A percentile compares a stretch with the other conserved stretches of the same genome.
Conservation (phyloP, 2,797 vertebrate species). For the Pseudomugil tenellus region DNA sequence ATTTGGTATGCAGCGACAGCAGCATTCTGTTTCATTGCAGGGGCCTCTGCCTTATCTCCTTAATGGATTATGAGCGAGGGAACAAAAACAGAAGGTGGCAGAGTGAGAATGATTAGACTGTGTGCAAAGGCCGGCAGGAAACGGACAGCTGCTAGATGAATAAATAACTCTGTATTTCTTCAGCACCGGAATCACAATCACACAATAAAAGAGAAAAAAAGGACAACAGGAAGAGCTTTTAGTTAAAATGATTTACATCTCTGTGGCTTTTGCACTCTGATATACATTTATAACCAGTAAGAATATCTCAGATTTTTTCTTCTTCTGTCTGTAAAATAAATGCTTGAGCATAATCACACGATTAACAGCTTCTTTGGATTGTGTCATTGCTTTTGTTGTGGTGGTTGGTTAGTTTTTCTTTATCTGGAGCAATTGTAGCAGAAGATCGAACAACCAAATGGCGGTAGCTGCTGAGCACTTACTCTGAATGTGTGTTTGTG, state of each 20-base stretch:
- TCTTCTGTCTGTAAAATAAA: conserved; percentile 8
- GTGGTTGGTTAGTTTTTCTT: neutral
- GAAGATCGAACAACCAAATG: neutral
- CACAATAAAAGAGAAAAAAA: conserved; percentile 55
- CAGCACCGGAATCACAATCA: conserved; percentile 64
- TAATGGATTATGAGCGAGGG: conserved; percentile 79
- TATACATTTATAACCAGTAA: neutral
- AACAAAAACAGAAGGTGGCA: conserved; percentile 73
- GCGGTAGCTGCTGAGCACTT: neutral
- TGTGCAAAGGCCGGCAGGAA: conserved; percentile 64
- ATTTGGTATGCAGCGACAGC: conserved; percentile 71
- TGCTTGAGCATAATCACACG: neutral
- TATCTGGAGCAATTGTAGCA: neutral
- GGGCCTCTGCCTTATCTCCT: conserved; percentile 75
- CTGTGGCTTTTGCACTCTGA: conserved; percentile 35
- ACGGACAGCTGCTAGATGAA: conserved; percentile 65
- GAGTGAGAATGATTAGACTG: conserved; percentile 75
- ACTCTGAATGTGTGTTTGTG: neutral
- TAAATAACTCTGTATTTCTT: conserved; percentile 61
- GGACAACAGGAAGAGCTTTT: conserved; percentile 53
- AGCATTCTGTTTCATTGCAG: conserved; percentile 67
- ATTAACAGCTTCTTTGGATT: neutral
- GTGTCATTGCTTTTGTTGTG: too few relatives aligned
- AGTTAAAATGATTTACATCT: conserved; percentile 52
- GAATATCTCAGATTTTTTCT: neutral